Conservation (phyloP, 2,113 vertebrate genomes). For the Apodemus speciosus region DNA sequence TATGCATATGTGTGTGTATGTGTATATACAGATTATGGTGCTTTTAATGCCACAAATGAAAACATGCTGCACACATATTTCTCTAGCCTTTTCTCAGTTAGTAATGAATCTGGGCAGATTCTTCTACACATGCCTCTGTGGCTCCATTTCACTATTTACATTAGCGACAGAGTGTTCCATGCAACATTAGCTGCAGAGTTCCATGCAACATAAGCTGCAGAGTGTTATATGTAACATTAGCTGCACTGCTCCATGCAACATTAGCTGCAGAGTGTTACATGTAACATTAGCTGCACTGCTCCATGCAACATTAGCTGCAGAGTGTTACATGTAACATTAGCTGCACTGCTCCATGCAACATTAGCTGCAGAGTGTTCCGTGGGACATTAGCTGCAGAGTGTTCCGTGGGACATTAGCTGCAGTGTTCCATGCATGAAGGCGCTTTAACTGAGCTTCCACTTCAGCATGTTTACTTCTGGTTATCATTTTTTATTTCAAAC, state of each 20-base stretch:
- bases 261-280: too few species aligned
- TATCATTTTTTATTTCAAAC: conserved; percentile 10
- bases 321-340: background rate
- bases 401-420: background rate
- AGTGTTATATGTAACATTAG: background rate
- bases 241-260: too few species aligned
- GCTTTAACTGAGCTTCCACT: background rate
- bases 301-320: too few species aligned
- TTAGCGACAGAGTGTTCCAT: background rate
- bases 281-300: background rate
- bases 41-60: background rate
- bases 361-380: background rate
- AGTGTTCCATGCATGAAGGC: background rate
- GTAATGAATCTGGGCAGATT: conserved; percentile 10
- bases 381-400: background rate
- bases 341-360: background rate
- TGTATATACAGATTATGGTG: background rate
- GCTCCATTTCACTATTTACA: background rate
- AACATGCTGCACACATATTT: background rate
- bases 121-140: background rate
- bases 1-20: background rate
- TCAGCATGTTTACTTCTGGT: conserved; percentile 15
- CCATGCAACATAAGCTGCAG: background rate
- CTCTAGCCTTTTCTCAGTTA: conserved; percentile 48
- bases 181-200: background rate